phyloP scores from a whole-genome alignment of 1,140 invertebrate species.

The Aphis gossypii region DNA sequence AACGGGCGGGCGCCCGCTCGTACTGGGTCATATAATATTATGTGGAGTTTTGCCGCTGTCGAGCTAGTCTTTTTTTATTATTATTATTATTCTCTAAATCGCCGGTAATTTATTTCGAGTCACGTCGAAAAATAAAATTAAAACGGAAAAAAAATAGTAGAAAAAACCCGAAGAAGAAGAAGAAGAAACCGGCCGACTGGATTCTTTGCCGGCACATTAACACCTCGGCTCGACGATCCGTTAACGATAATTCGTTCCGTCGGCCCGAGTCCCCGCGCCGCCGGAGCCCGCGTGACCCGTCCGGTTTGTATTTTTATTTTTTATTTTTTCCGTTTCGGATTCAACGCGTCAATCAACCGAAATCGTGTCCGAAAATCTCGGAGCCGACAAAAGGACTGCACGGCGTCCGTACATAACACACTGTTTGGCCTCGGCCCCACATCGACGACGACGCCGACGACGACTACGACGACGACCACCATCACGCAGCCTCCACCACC shows the following conservation, averaged over 20 bases:
- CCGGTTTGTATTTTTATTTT: constrained; percentile 29
- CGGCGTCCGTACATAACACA: background rate
- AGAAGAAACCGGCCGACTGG: constrained; percentile 33
- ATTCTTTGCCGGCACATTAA: constrained; percentile 58
- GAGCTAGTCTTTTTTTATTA: background rate
- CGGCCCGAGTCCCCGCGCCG: constrained; percentile 5
- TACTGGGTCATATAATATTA: constrained; percentile 28
- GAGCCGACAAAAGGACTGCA: constrained; percentile 53
- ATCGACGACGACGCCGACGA: background rate
- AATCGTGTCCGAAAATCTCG: constrained; percentile 56
- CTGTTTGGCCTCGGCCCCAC: constrained; percentile 31
- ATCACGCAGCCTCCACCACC: background rate
- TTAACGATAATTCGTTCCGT: constrained; percentile 58
- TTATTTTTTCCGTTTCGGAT: constrained; percentile 45
- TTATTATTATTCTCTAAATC: constrained; percentile 29
- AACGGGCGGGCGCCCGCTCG: background rate
- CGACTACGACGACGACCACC: background rate
- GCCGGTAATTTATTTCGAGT: constrained; percentile 46
- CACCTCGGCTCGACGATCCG: constrained; percentile 57
- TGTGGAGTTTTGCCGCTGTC: background rate
- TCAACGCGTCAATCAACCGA: constrained; percentile 57
- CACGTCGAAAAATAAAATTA: constrained; percentile 43
- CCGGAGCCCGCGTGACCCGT: constrained; percentile 4
- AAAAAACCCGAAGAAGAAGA: constrained; percentile 13
- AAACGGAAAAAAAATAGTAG: constrained; percentile 10